Evolutionary conservation across 2,888 invertebrate genomes (phyloP).

Genomic region (Philopedon plagiatum): DNA sequence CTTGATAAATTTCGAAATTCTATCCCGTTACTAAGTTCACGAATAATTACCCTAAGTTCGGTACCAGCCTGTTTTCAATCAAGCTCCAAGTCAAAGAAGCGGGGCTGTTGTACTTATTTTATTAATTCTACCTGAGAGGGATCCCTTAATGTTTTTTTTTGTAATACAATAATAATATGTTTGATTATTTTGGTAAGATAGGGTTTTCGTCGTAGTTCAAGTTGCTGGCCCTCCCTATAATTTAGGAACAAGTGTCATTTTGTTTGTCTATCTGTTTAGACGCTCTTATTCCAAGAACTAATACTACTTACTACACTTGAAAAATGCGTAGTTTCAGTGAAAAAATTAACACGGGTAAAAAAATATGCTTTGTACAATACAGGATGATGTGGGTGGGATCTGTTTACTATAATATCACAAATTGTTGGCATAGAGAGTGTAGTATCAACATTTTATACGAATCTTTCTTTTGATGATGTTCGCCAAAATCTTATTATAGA

Average conservation of each 20-base stretch:
- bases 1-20: too few species aligned
- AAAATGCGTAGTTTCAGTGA: too few species aligned
- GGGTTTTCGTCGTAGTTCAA: not conserved
- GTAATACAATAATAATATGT: not conserved
- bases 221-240: too few species aligned
- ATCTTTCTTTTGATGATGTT: conserved; percentile 21
- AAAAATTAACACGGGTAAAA: too few species aligned
- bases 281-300: too few species aligned
- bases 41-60: not conserved
- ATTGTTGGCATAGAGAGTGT: conserved; percentile 29
- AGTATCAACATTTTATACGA: conserved; percentile 22
- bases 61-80: conserved; percentile 5
- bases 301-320: too few species aligned
- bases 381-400: not conserved
- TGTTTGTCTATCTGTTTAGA: too few species aligned
- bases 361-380: too few species aligned
- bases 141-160: not conserved
- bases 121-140: conserved; percentile 2
- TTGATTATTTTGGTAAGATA: not conserved
- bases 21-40: not conserved
- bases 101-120: not conserved
- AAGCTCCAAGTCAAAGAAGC: not conserved
- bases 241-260: too few species aligned
- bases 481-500: conserved; percentile 29
- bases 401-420: conserved; percentile 33